Evolutionary conservation across 1,140 invertebrate genomes (phyloP).

Genomic region (Orussus abietinus): DNA sequence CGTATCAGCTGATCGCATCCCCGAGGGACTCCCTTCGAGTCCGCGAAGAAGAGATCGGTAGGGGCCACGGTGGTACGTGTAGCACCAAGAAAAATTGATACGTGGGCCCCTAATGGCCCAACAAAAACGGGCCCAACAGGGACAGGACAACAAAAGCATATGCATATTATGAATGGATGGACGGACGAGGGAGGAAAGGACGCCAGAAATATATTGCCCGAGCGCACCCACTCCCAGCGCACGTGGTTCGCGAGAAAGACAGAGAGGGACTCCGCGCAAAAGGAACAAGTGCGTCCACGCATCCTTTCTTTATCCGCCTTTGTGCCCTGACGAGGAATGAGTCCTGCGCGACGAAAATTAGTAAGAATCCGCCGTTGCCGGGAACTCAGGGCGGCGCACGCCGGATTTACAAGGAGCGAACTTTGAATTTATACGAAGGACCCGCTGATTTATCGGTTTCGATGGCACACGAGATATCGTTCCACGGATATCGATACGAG

Average conservation of each 20-base stretch:
- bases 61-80: no score
- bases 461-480: constrained; percentile 51
- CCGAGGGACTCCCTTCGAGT: no score
- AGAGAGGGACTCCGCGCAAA: neutral
- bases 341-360: constrained; percentile 45
- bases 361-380: constrained; percentile 47
- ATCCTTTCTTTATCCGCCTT: constrained; percentile 32
- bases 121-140: constrained; percentile 42
- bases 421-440: constrained; percentile 45
- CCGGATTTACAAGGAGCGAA: constrained; percentile 53
- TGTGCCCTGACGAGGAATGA: constrained; percentile 20
- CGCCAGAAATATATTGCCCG: constrained; percentile 44
- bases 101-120: constrained; percentile 43
- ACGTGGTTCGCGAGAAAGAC: constrained; percentile 12
- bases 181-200: constrained; percentile 39
- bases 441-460: constrained; percentile 50
- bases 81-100: constrained; percentile 47
- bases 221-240: constrained; percentile 39
- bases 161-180: constrained; percentile 50
- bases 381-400: constrained; percentile 32
- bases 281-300: constrained; percentile 13
- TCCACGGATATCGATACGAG: constrained; percentile 50
- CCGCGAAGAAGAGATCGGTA: no score
- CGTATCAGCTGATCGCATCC: no score
- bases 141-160: constrained; percentile 43